Conservation (phyloP, 2,113 vertebrate species). For the Synchiropus splendidus region DNA sequence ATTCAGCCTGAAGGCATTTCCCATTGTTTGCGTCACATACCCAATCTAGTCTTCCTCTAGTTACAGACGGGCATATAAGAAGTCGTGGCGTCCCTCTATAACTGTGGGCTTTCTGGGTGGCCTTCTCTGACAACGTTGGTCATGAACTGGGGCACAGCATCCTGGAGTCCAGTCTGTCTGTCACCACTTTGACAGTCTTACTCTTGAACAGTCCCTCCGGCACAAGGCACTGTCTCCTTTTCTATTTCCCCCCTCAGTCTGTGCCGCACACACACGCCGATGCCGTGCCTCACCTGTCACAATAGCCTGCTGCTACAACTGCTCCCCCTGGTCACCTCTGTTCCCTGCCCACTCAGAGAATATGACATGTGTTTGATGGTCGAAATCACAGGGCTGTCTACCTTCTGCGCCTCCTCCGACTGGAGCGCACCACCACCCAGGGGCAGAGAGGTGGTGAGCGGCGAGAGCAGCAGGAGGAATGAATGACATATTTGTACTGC, state of each 20-base stretch:
- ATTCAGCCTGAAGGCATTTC: too few relatives aligned
- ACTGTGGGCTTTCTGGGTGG: conserved; percentile 19
- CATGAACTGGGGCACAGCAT: conserved; percentile 44
- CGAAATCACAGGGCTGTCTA: conserved; percentile 46
- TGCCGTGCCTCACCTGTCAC: conserved; percentile 11
- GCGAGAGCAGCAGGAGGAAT: conserved; percentile 10
- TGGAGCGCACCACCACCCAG: conserved; percentile 16
- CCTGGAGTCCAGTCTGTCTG: conserved; percentile 55
- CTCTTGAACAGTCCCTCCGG: conserved; percentile 37
- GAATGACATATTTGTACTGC: conserved; percentile 43
- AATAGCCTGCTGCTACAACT: conserved; percentile 42
- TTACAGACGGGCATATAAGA: too few relatives aligned
- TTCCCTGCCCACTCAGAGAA: conserved; percentile 42
- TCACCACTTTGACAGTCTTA: conserved; percentile 55
- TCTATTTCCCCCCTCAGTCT: conserved; percentile 46
- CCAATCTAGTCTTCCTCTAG: too few relatives aligned
- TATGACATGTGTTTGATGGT: conserved; percentile 61
- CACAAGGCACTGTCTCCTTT: conserved; percentile 18
- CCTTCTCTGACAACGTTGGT: conserved; percentile 54
- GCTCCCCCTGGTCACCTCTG: conserved; percentile 50
- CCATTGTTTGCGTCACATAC: too few relatives aligned
- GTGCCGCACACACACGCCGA: conserved; percentile 14
- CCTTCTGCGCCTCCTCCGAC: conserved; percentile 36
- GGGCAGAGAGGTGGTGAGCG: conserved; percentile 3
- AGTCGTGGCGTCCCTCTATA: too few relatives aligned